These are phyloP conservation scores for Microtus ochrogaster DNA, from an alignment of 2,113 vertebrate genomes.

Conservation along the genomic window DNA sequence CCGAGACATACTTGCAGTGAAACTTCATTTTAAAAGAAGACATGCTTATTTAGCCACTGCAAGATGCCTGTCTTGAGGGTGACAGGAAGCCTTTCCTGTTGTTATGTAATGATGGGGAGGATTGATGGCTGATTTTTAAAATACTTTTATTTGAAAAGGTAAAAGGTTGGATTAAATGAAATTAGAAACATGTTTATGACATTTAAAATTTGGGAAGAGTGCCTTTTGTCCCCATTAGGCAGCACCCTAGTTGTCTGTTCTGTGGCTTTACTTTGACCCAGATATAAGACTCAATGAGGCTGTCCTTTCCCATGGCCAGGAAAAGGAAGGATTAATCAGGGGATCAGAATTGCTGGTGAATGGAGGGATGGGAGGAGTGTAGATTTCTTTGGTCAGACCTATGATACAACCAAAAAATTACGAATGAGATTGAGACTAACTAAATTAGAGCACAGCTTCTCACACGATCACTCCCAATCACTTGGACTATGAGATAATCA, in stretches of 20 bases:
- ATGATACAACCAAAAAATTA: slow-evolving; percentile 5
- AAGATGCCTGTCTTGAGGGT: background rate
- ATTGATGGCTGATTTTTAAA: background rate
- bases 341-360: slow-evolving; percentile 10
- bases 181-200: background rate
- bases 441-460: background rate
- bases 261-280: slow-evolving; percentile 51
- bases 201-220: slow-evolving; percentile 9
- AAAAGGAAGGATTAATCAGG: slow-evolving; percentile 11
- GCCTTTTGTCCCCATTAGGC: background rate
- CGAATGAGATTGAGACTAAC: slow-evolving; percentile 15
- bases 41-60: background rate
- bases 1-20: background rate
- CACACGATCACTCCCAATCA: background rate
- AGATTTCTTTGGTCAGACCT: background rate
- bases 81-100: background rate
- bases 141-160: slow-evolving; percentile 42
- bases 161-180: background rate
- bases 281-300: background rate
- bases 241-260: background rate
- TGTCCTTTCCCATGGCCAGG: background rate
- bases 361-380: background rate
- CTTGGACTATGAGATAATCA: background rate
- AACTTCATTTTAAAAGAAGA: background rate
- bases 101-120: background rate